Evolutionary conservation across 2,113 vertebrate species (phyloP), one percentile per base, ranked within the genome.

Genomic region (Otis tarda): DNA sequence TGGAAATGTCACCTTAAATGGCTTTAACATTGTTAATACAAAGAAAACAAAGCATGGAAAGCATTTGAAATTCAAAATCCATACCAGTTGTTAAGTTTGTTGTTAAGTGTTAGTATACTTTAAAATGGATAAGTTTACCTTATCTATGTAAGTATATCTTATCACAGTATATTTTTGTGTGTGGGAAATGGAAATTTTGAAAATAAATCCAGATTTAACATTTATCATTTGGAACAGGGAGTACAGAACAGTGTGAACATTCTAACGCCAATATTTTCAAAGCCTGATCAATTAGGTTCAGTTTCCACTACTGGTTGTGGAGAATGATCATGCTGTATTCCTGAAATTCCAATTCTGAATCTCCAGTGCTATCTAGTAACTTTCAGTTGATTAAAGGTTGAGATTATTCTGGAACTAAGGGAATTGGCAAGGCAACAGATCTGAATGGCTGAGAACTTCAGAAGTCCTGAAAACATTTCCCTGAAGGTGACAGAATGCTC

Each of bases 1-100:
- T 43, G 50, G 65, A 91, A 96, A 95, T 94, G 85, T 93, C 87
- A 91, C 47, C 77, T 93, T 57, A 86, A 92, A 74, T 88, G 85
- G 63, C 63, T 88, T 80, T 86, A 91, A 50, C 43, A 25, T 90
- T 88, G n/a, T 55, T 70, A 70, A 77, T 74, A 73, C 14, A 50
- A 83, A 80, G 55, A 91, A 91, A 93, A 61, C 41, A 85, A 83
- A 89, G 19, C 45, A 56, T 63, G 52, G 67, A 80, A 80, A 85
- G 21, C 28, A 65, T 86, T 18, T 92, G 24, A 87, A 85, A 33
- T 55, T 80, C 47, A 90, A 87, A 89, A 74, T 79, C 50, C 22
- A 24, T 50, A 33, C 8, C 2, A 1, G 22, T 61, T 67, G 18
- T 82, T 79, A 73, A 37, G 27, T 53, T 73, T 78, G 4, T n/a